Evolutionary conservation across 1,140 invertebrate genomes (phyloP), one percentile per base, ranked within the genome.

Genomic region (Hestina assimilis): DNA sequence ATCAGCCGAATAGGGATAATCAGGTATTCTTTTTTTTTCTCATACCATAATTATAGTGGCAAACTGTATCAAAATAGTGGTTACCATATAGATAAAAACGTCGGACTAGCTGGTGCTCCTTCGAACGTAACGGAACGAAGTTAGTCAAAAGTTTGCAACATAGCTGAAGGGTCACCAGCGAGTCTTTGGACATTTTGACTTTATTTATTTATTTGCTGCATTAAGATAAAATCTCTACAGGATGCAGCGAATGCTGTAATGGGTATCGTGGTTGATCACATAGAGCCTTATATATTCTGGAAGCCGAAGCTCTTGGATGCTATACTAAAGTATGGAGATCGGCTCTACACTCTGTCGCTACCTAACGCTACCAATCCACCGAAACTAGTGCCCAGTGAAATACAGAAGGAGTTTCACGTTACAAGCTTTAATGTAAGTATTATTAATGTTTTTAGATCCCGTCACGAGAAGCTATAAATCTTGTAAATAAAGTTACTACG

Each of bases 261-360:
- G 82, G 84, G 79, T 4, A 85, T 87, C 21, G 82, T 83, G 1
- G 84, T 84, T 1, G 77, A 85, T 0, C 66, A 80, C 59, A 80
- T 87, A 28, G 84, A 87, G 52, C 82, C 84, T 0, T 73, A 82
- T 55, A 40, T 60, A 2, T 46, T 69, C 46, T 90, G 89, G 78
- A 88, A 83, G 55, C 62, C 76, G 3, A 33, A 70, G 1, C 72
- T 89, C 0, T 43, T 90, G 0, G 89, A 91, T 63, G 79, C 77
- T 4, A 84, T 91, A 29, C 56, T 90, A 3, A 87, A 87, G 56
- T 91, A 90, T 29, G 90, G 90, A 0, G 90, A 91, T 66, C 62
- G 89, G 1, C 66, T 91, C 3, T 84, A 86, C 51, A 89, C 86
- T 0, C 71, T 82, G 59, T 86, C 89, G 3, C 28, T 90, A 20